Evolutionary conservation across 1,140 invertebrate genomes (phyloP).

Genomic region (Pomacea maculata): DNA sequence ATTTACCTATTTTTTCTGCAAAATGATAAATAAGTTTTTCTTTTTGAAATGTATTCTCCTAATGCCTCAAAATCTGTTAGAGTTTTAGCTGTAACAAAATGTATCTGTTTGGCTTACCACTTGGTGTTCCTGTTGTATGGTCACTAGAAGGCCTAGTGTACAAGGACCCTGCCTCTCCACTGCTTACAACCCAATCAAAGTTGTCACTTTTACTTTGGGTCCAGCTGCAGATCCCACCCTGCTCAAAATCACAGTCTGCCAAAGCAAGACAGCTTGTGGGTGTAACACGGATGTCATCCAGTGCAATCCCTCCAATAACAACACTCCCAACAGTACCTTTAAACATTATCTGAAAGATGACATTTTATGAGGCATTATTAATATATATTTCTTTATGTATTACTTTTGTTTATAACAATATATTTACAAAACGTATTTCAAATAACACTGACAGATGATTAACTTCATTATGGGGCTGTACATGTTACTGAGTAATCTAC

Average conservation of each 20-base stretch:
- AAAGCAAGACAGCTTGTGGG: constrained; percentile 33
- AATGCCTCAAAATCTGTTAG: neutral
- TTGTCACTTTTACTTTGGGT: constrained; percentile 33
- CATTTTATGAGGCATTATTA: too few relatives aligned
- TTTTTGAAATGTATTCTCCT: neutral
- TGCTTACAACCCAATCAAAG: constrained; percentile 49
- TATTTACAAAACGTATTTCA: too few relatives aligned
- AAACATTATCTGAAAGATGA: constrained; percentile 41
- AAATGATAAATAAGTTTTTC: neutral
- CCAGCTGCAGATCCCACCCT: constrained; percentile 54
- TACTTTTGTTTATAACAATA: too few relatives aligned
- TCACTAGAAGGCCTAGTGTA: constrained; percentile 51
- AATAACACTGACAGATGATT: too few relatives aligned
- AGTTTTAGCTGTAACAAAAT: neutral
- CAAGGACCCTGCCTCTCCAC: constrained; percentile 35
- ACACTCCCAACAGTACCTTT: constrained; percentile 40
- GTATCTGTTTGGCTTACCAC: constrained; percentile 30
- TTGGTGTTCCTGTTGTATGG: constrained; percentile 51
- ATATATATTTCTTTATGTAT: too few relatives aligned
- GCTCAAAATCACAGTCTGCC: constrained; percentile 59
- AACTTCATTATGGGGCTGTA: too few relatives aligned
- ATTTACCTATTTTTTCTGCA: too few relatives aligned
- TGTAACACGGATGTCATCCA: constrained; percentile 53
- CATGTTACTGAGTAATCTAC: too few relatives aligned
- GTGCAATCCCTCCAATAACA: constrained; percentile 54